Conservation (phyloP, 2,888 invertebrate species). For the Drosophila yooni region DNA sequence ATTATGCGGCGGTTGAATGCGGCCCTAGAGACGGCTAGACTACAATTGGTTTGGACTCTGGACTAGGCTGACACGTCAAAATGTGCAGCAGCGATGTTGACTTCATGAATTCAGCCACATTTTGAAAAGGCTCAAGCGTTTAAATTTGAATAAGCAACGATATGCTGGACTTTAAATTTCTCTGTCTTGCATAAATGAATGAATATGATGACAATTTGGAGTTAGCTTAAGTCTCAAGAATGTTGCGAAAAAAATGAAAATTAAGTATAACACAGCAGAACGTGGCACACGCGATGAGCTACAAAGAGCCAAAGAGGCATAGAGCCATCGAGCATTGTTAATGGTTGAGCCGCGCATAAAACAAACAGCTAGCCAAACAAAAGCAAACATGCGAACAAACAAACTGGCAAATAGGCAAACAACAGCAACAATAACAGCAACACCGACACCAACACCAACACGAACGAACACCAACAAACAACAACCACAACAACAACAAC, state of each 20-base stretch:
- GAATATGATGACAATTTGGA: constrained; percentile 39
- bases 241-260: constrained; percentile 2
- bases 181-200: constrained; percentile 73
- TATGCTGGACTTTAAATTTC: constrained; percentile 17
- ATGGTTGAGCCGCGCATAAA: constrained; percentile 69
- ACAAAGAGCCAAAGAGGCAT: constrained; percentile 22
- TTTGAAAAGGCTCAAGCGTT: constrained; percentile 61
- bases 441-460: constrained; percentile 53
- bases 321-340: constrained; percentile 68
- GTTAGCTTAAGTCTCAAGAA: constrained; percentile 16
- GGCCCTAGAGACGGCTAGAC: constrained; percentile 1
- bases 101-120: constrained; percentile 59
- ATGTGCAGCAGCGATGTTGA: constrained; percentile 53
- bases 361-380: constrained; percentile 68
- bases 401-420: constrained; percentile 58
- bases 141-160: constrained; percentile 69
- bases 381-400: constrained; percentile 65
- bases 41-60: constrained; percentile 3
- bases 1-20: constrained; percentile 34
- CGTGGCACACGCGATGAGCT: constrained; percentile 38
- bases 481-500: constrained; percentile 27
- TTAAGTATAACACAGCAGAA: constrained; percentile 8
- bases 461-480: constrained; percentile 27
- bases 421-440: constrained; percentile 47
- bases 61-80: constrained; percentile 15